A percentile compares a stretch with the other conserved stretches of the same genome.
phyloP scores from a whole-genome alignment of 1,140 invertebrate species.

The Yoshiicerus persimilis region DNA sequence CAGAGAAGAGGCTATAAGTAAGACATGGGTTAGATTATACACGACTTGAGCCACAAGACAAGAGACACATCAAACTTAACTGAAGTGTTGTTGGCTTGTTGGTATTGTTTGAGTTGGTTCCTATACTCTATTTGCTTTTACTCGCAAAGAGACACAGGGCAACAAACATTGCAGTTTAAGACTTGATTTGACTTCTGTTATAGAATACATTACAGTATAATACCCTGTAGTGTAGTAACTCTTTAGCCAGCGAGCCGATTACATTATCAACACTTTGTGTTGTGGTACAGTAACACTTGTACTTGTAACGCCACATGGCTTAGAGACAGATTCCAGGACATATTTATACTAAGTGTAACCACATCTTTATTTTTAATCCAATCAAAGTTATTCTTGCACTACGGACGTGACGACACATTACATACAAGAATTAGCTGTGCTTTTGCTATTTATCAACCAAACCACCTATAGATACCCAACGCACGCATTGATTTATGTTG shows the following conservation, averaged over 20 bases:
- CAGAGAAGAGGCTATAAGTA: neutral
- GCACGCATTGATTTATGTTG: neutral
- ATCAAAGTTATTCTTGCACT: slow-evolving; percentile 2
- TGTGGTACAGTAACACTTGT: neutral
- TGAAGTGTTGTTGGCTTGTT: slow-evolving; percentile 10
- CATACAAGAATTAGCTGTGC: neutral
- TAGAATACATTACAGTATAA: neutral
- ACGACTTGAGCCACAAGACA: neutral
- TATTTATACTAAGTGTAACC: neutral
- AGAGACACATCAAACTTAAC: slow-evolving; percentile 20
- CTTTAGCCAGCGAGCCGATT: neutral
- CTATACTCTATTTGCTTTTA: neutral
- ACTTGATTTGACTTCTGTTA: neutral
- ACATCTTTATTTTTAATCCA: slow-evolving; percentile 16
- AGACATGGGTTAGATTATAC: neutral
- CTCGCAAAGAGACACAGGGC: neutral
- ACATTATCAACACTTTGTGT: slow-evolving; percentile 9
- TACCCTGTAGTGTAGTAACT: neutral
- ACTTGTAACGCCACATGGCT: neutral
- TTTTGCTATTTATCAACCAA: neutral
- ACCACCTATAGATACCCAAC: neutral
- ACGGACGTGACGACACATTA: neutral
- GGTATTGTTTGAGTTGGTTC: neutral
- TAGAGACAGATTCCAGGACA: neutral
- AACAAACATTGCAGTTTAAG: neutral